Conservation (phyloP, 2,888 invertebrate species). For the Sphinx pinastri region DNA sequence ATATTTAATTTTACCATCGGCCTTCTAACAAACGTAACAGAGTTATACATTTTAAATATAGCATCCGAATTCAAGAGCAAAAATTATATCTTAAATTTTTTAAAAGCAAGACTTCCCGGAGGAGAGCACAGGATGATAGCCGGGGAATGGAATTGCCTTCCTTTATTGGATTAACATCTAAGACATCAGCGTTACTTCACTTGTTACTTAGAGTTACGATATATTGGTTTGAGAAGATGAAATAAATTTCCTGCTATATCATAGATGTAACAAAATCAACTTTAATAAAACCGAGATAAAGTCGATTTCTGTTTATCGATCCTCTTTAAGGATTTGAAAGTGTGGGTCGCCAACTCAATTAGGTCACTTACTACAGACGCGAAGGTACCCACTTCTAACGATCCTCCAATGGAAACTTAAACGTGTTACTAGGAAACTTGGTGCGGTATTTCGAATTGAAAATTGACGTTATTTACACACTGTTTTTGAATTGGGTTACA, state of each 20-base stretch:
- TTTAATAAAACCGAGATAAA: slow-evolving; percentile 34
- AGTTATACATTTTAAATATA: not conserved
- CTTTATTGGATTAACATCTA: slow-evolving; percentile 58
- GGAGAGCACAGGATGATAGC: slow-evolving; percentile 37
- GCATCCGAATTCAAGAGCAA: too few relatives aligned
- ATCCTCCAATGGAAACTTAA: slow-evolving; percentile 29
- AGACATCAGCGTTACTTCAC: slow-evolving; percentile 55
- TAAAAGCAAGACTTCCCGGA: not conserved
- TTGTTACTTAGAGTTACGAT: slow-evolving; percentile 54
- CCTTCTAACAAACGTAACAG: not conserved
- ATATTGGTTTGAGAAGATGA: slow-evolving; percentile 55
- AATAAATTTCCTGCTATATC: slow-evolving; percentile 37
- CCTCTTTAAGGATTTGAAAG: slow-evolving; percentile 41
- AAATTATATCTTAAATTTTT: not conserved
- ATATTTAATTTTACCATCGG: too few relatives aligned
- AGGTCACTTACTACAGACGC: slow-evolving; percentile 53
- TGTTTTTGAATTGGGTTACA: too few relatives aligned
- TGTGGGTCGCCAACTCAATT: slow-evolving; percentile 53
- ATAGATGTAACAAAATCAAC: slow-evolving; percentile 36
- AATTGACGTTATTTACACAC: not conserved
- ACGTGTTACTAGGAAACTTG: slow-evolving; percentile 26
- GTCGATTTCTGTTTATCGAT: slow-evolving; percentile 34
- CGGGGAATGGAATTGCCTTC: slow-evolving; percentile 52
- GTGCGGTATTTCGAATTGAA: not conserved
- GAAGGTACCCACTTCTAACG: slow-evolving; percentile 44